Conservation (phyloP, 2,888 invertebrate genomes). For the Automeris io region DNA sequence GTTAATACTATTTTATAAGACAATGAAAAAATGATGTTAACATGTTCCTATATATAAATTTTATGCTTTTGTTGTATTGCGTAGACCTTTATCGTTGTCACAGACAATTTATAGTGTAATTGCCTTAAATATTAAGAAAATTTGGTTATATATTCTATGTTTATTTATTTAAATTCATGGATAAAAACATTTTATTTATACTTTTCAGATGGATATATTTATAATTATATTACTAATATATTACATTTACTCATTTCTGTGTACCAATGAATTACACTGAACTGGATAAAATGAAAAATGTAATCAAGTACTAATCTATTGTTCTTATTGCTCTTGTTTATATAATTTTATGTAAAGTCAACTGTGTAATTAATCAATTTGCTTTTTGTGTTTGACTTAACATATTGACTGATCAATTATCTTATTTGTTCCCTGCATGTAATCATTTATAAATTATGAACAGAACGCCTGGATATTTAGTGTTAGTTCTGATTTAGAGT, state of each 20-base stretch:
- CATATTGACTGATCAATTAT: no score
- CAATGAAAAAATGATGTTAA: slow-evolving; percentile 29
- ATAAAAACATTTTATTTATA: background rate
- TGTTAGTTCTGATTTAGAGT: no score
- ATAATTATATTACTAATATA: slow-evolving; percentile 1
- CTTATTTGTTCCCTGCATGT: no score
- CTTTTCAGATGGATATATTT: slow-evolving; percentile 1
- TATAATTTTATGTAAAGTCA: no score
- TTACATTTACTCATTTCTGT: no score
- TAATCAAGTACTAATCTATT: background rate
- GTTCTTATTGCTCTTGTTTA: background rate
- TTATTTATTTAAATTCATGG: no score
- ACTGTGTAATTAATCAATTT: no score
- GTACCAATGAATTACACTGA: no score
- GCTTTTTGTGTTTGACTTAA: no score
- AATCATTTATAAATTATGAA: no score
- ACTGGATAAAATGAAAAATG: no score
- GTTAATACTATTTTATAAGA: slow-evolving; percentile 25
- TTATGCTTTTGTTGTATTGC: slow-evolving; percentile 53
- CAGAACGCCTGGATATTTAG: no score
- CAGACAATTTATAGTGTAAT: slow-evolving; percentile 36
- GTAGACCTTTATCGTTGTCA: slow-evolving; percentile 43
- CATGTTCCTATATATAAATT: slow-evolving; percentile 56
- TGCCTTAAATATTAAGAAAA: slow-evolving; percentile 11
- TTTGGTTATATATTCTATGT: background rate